Evolutionary conservation across 1,140 invertebrate genomes (phyloP).

Genomic region (Seison nebaliae): DNA sequence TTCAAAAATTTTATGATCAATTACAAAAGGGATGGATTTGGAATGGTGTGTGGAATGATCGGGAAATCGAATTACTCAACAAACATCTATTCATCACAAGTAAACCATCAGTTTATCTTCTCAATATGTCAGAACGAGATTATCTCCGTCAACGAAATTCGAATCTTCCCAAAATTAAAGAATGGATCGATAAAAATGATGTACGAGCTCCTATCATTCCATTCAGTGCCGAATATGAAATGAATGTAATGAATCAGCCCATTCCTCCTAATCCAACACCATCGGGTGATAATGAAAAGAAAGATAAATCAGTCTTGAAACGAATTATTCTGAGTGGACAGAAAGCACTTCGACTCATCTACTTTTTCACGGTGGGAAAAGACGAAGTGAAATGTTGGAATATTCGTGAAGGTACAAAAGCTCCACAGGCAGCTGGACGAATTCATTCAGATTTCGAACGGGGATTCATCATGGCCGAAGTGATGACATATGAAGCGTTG

Average conservation of each 20-base stretch:
- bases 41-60: constrained; percentile 9
- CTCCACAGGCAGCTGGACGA: constrained; percentile 79
- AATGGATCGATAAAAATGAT: constrained; percentile 93
- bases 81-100: constrained; percentile 88
- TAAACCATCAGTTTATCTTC: constrained; percentile 83
- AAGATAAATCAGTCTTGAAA: constrained; percentile 35
- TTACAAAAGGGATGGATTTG: constrained; percentile 6
- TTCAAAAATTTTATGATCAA: constrained; percentile 7
- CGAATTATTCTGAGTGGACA: constrained; percentile 94
- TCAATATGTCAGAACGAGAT: constrained; percentile 90
- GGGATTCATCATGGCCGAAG: constrained; percentile 99
- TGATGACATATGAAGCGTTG: constrained; percentile 90
- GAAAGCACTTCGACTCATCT: constrained; percentile 55
- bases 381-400: constrained; percentile 99
- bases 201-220: constrained; percentile 67
- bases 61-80: constrained; percentile 75
- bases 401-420: constrained; percentile 86
- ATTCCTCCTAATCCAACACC: too few relatives aligned
- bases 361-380: constrained; percentile 79
- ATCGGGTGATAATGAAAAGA: constrained; percentile 1
- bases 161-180: constrained; percentile 89
- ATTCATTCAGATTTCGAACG: constrained; percentile 99
- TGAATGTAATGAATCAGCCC: constrained; percentile 60
- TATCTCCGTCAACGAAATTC: constrained; percentile 97
- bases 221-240: constrained; percentile 72